These are phyloP conservation scores for Scrobipalpa costella DNA, from an alignment of 2,888 invertebrate species.

Conservation along the genomic window DNA sequence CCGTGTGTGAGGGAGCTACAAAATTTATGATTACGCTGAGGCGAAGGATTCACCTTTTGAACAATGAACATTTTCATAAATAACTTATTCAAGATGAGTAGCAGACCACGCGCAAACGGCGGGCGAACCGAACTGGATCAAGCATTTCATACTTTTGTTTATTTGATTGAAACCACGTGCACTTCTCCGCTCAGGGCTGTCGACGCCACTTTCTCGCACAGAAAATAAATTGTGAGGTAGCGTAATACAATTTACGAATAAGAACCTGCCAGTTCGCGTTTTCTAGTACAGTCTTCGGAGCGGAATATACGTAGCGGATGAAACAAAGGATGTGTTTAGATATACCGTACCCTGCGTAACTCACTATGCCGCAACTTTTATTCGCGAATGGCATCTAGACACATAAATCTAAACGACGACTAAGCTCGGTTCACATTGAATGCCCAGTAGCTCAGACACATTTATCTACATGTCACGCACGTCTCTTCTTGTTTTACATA, in stretches of 20 bases:
- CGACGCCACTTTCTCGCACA: not conserved
- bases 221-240: not conserved
- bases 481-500: slow-evolving; percentile 21
- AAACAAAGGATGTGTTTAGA: slow-evolving; percentile 2
- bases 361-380: not conserved
- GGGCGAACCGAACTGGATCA: slow-evolving; percentile 18
- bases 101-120: slow-evolving; percentile 2
- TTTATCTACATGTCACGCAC: slow-evolving; percentile 19
- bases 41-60: slow-evolving; percentile 16
- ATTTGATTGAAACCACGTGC: slow-evolving; percentile 30
- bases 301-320: not conserved
- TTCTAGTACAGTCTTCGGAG: not conserved
- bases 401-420: slow-evolving; percentile 5
- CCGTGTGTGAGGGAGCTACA: not conserved
- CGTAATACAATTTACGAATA: not conserved
- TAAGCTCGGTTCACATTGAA: slow-evolving; percentile 1
- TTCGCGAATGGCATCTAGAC: slow-evolving; percentile 1
- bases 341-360: not conserved
- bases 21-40: slow-evolving; percentile 20
- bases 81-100: slow-evolving; percentile 22
- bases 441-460: slow-evolving; percentile 17
- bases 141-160: slow-evolving; percentile 28
- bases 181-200: slow-evolving; percentile 7
- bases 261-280: slow-evolving; percentile 4
- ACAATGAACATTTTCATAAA: slow-evolving; percentile 25